Percentiles rank a stretch among this genome's conserved stretches.
phyloP scores from a whole-genome alignment of 2,113 vertebrate genomes.

The Ginglymostoma cirratum region DNA sequence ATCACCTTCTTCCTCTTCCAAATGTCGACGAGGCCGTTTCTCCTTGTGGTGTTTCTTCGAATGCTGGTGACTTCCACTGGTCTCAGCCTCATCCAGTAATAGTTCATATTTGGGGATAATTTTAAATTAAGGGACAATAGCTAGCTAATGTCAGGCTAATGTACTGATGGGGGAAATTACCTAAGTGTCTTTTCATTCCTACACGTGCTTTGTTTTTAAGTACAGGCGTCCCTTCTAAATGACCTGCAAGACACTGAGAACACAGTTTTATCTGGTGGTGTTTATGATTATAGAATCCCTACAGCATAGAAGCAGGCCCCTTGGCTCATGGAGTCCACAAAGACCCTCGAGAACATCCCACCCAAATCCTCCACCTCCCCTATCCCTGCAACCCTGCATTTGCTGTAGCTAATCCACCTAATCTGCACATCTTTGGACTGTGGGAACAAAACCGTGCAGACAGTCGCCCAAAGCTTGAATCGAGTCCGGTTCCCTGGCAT shows the following conservation, averaged over 20 bases:
- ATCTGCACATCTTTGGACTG: too few relatives aligned
- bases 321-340: too few relatives aligned
- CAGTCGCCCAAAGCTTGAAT: too few relatives aligned
- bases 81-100: constrained; percentile 70
- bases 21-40: constrained; percentile 63
- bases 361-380: too few relatives aligned
- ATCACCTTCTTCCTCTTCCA: constrained; percentile 72
- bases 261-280: neutral
- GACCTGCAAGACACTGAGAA: neutral
- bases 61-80: constrained; percentile 52
- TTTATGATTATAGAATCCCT: neutral
- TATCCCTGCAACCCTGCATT: too few relatives aligned
- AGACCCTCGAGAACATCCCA: too few relatives aligned
- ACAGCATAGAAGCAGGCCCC: too few relatives aligned
- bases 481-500: too few relatives aligned
- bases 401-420: too few relatives aligned
- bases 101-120: constrained; percentile 78
- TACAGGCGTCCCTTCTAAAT: neutral
- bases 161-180: neutral
- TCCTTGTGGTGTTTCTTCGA: constrained; percentile 76
- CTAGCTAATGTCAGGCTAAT: neutral
- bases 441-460: too few relatives aligned
- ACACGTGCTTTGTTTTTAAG: neutral
- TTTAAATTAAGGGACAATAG: constrained; percentile 56
- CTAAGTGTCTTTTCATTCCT: too few relatives aligned